Percentiles rank a stretch among this genome's conserved stretches.
Evolutionary conservation across 2,113 vertebrate species (phyloP).

Genomic region (Sturnus vulgaris): DNA sequence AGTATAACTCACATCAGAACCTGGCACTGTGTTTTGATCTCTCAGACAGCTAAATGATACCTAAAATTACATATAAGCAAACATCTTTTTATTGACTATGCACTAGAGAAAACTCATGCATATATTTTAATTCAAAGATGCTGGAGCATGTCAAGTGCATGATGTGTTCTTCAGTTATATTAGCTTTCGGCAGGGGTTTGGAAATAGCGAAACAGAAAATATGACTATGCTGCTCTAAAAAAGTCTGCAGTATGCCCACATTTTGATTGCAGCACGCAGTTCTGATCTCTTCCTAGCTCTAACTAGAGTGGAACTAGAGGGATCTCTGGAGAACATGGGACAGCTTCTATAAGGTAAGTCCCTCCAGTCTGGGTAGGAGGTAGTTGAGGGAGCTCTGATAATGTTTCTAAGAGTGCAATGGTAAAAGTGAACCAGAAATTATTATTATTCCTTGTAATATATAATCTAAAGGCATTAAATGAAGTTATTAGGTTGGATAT

Average conservation of each 20-base stretch:
- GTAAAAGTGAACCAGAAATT: neutral
- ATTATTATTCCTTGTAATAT: neutral
- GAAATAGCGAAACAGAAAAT: constrained; percentile 38
- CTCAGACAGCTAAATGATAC: constrained; percentile 48
- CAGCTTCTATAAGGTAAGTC: neutral
- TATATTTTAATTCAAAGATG: constrained; percentile 36
- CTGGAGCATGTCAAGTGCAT: neutral
- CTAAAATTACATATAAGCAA: constrained; percentile 42
- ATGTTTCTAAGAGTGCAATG: neutral
- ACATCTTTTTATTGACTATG: constrained; percentile 20
- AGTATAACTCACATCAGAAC: constrained; percentile 22
- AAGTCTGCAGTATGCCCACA: neutral
- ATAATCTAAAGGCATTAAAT: neutral
- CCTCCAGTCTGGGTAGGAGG: neutral
- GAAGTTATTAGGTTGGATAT: neutral
- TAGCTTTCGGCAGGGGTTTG: neutral
- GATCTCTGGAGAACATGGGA: neutral
- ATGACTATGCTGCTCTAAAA: neutral
- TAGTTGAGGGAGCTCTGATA: neutral
- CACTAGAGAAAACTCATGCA: neutral
- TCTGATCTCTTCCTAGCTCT: neutral
- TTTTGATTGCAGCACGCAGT: neutral
- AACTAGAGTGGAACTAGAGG: neutral
- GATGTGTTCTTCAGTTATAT: constrained; percentile 10
- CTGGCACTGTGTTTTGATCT: constrained; percentile 44